Conservation (phyloP, 2,888 invertebrate species). For the Ametastegia equiseti region DNA sequence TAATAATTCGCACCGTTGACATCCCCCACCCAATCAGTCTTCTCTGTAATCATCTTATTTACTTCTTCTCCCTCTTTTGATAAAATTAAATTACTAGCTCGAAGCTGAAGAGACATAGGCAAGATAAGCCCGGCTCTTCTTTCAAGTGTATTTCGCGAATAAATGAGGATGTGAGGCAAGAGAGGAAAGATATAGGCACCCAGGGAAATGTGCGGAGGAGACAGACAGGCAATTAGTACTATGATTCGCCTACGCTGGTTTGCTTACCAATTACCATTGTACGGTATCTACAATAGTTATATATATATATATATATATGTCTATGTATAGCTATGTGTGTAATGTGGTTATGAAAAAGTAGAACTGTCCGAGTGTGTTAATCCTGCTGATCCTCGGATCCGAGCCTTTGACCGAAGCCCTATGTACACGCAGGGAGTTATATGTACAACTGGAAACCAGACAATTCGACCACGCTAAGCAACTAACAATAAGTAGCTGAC, state of each 20-base stretch:
- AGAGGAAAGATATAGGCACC: too few species aligned
- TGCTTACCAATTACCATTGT: background rate
- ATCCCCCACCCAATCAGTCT: background rate
- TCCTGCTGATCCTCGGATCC: background rate
- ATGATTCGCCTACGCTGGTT: background rate
- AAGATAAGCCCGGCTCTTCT: background rate
- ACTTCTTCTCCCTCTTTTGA: background rate
- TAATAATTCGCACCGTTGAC: background rate
- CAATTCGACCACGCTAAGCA: background rate
- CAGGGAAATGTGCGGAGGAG: background rate
- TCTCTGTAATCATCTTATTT: slow-evolving; percentile 2
- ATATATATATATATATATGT: too few species aligned
- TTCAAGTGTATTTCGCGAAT: background rate
- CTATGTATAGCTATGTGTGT: background rate
- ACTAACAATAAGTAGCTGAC: too few species aligned
- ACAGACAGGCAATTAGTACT: background rate
- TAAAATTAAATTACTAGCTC: background rate
- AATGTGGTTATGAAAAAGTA: background rate
- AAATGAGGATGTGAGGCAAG: background rate
- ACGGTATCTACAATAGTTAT: too few species aligned
- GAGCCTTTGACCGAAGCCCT: background rate
- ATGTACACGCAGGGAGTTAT: background rate
- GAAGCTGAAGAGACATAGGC: background rate
- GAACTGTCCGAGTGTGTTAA: background rate
- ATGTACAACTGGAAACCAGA: background rate